Evolutionary conservation across 2,888 invertebrate genomes (phyloP).

Genomic region (Frankliniella fusca): DNA sequence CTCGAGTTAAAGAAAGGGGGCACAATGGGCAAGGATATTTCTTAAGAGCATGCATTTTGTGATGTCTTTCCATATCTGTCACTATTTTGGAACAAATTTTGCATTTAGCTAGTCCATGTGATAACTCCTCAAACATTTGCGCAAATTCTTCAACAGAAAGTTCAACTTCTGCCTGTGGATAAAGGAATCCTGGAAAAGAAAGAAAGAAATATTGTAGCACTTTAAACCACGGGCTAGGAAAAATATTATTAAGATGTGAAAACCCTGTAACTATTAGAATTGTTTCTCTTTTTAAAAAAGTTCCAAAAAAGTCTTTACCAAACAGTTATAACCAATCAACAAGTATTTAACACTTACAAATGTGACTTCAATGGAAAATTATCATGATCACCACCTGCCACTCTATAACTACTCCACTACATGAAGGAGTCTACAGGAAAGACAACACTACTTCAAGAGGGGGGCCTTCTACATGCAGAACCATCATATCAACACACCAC

Average conservation of each 20-base stretch:
- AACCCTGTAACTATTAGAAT: no score
- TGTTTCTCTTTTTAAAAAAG: no score
- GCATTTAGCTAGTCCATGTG: conserved; percentile 12
- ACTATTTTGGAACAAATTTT: conserved; percentile 17
- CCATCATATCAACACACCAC: not conserved
- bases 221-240: not conserved
- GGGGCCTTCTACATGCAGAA: conserved; percentile 12
- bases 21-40: conserved; percentile 61
- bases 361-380: conserved; percentile 1
- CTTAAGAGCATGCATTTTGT: conserved; percentile 40
- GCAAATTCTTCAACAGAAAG: conserved; percentile 9
- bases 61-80: conserved; percentile 19
- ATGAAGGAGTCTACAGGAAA: conserved; percentile 12
- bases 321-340: not conserved
- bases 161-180: conserved; percentile 21
- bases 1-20: conserved; percentile 59
- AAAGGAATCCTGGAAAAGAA: conserved; percentile 20
- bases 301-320: no score
- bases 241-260: no score
- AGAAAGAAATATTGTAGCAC: conserved; percentile 19
- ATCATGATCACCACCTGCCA: conserved; percentile 6
- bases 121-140: conserved; percentile 16
- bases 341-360: not conserved
- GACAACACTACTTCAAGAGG: conserved; percentile 21
- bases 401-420: not conserved